These are phyloP conservation scores for Branchinecta sandiegonensis DNA, from an alignment of 2,888 invertebrate genomes.

Conservation along the genomic window DNA sequence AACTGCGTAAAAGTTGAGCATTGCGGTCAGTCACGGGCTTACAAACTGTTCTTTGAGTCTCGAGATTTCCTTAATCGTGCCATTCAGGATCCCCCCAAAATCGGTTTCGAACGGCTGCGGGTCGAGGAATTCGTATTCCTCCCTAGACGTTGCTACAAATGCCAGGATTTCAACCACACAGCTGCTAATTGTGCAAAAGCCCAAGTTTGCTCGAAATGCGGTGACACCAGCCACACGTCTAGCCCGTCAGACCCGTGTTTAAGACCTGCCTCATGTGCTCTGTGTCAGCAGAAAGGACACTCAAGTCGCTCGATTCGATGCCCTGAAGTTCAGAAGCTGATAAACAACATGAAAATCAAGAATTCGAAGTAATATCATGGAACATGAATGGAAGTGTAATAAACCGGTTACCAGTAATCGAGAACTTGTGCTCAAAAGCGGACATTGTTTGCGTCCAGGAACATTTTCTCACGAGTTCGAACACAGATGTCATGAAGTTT, in stretches of 20 bases:
- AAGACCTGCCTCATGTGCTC: no score
- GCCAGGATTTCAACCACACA: background rate
- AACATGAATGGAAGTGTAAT: background rate
- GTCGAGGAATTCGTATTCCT: background rate
- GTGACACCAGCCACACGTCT: no score
- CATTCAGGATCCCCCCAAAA: background rate
- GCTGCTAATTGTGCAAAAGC: background rate
- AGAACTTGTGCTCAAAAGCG: background rate
- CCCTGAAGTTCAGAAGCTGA: no score
- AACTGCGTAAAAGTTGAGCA: background rate
- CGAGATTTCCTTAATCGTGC: background rate
- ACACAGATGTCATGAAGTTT: no score
- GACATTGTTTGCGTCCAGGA: background rate
- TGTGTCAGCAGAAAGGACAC: no score
- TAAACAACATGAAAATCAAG: no score
- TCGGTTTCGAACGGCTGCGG: background rate
- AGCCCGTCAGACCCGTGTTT: no score
- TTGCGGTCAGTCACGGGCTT: background rate
- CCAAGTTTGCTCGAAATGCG: background rate
- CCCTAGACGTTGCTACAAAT: background rate
- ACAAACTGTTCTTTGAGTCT: background rate
- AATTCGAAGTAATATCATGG: background rate
- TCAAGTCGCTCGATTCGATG: no score
- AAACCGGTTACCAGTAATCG: background rate
- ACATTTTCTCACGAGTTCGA: background rate